Conservation (phyloP, 2,113 vertebrate species). For the Tylochromis polylepis region DNA sequence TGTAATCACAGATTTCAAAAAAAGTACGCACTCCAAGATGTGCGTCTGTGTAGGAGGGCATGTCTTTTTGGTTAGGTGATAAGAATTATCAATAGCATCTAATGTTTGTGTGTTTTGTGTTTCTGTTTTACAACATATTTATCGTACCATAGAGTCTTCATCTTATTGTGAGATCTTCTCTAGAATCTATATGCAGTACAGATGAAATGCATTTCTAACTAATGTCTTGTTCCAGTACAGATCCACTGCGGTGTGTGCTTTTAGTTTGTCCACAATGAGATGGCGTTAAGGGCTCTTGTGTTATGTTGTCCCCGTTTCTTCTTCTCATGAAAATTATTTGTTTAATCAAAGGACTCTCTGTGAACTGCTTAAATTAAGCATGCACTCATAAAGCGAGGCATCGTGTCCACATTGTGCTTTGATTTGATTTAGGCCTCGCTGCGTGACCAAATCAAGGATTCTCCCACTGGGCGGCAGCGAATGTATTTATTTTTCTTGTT, state of each 20-base stretch:
- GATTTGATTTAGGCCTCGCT: slow-evolving; percentile 3
- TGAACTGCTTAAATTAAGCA: slow-evolving; percentile 42
- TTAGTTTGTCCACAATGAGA: neutral
- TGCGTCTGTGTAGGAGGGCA: neutral
- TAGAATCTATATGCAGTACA: neutral
- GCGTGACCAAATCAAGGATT: neutral
- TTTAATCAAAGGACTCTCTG: slow-evolving; percentile 21
- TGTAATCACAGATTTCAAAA: neutral
- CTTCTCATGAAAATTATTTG: slow-evolving; percentile 19
- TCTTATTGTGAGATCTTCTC: neutral
- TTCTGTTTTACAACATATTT: slow-evolving; percentile 9
- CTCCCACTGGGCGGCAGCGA: neutral
- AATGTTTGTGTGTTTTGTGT: neutral
- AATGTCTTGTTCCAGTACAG: neutral
- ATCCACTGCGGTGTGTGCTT: neutral
- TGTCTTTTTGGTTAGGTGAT: neutral
- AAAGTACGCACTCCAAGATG: neutral
- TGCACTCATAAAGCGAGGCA: neutral
- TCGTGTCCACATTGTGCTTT: neutral
- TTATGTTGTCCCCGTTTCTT: neutral
- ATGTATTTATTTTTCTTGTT: neutral
- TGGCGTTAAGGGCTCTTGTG: neutral
- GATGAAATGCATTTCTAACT: slow-evolving; percentile 22
- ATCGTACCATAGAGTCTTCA: neutral
- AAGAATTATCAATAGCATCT: neutral